Evolutionary conservation across 2,797 vertebrate species (phyloP).

Genomic region (Poecilia picta): DNA sequence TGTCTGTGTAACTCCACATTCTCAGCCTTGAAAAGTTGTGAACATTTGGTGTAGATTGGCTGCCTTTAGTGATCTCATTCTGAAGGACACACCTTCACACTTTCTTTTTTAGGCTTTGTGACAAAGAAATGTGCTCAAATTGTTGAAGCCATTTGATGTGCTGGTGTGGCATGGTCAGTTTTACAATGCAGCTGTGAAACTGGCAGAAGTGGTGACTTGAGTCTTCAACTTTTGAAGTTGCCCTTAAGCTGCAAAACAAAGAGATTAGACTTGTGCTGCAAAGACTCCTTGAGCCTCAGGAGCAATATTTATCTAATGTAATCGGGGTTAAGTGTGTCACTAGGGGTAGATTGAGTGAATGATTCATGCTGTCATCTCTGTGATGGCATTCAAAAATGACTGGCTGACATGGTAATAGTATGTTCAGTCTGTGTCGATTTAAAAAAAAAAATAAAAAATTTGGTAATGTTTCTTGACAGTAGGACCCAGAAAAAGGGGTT

Average conservation of each 20-base stretch:
- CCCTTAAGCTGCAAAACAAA: not conserved
- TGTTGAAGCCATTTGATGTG: slow-evolving; percentile 38
- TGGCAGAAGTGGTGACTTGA: not conserved
- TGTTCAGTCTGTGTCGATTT: not conserved
- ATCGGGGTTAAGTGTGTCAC: not conserved
- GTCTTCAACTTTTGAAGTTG: not conserved
- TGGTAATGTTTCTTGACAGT: not conserved
- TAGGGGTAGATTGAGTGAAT: not conserved
- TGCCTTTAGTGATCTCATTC: slow-evolving; percentile 60
- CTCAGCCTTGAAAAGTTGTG: slow-evolving; percentile 58
- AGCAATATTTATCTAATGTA: not conserved
- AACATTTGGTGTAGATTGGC: slow-evolving; percentile 63
- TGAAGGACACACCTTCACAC: slow-evolving; percentile 72
- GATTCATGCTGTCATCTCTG: not conserved
- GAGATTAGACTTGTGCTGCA: not conserved
- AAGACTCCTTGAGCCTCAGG: not conserved
- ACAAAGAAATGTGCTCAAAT: slow-evolving; percentile 52
- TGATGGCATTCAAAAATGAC: not conserved
- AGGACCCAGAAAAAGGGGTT: not conserved
- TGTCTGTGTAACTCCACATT: slow-evolving; percentile 55
- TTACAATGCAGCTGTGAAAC: slow-evolving; percentile 37
- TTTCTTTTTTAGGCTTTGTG: slow-evolving; percentile 52
- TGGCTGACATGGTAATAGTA: not conserved
- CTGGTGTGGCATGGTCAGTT: slow-evolving; percentile 46
- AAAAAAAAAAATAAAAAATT: no score